Base-by-base conservation (phyloP, 64 coral and sea anemone species). In the Pachyseris speciosa region DNA sequence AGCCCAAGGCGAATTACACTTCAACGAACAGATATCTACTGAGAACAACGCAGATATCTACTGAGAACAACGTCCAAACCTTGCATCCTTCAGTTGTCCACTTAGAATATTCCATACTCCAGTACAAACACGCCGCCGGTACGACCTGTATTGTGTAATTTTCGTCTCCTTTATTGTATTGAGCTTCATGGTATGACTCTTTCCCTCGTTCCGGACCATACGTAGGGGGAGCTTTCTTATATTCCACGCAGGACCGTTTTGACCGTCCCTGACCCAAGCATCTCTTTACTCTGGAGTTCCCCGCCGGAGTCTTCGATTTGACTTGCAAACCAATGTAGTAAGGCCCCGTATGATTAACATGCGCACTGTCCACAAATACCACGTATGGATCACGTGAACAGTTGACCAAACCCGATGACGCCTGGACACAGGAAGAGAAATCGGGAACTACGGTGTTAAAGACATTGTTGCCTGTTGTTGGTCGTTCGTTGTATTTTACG, bases 81-180 rank as follows among this genome's bases (percentile, higher is more conserved):
- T 41, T 38, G 25, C 88, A 90, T 16, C 88, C 88, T 36, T 90
- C 42, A 67, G 28, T 15, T 47, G 64, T 59, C 88, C 88, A 90
- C 10, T 52, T 57, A 17, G 49, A 36, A 4, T 52, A 1, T 12
- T 65, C 61, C 4, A 17, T 17, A 1, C 45, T 70, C 88, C 88
- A 90, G 43, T 67, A 90, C 31, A 90, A 29, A 55, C 88, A 90
- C 9, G 52, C 88, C 38, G 88, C 64, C 36, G 75, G 74, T 4
- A 51, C 22, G 15, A 42, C 63, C 34, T 81, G 41, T 20, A 90
- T 67, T 1, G 60, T 51, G 59, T 90, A 90, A 20, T 49, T 49
- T 34, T 30, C 73, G 17, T 44, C 40, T 24, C 22, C 69, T 48
- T 28, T 63, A 20, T 27, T 36, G 41, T 47, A 66, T 11, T 67